Base-by-base conservation (phyloP, 1,140 invertebrate species). In the Drosophila lacteicornis region DNA sequence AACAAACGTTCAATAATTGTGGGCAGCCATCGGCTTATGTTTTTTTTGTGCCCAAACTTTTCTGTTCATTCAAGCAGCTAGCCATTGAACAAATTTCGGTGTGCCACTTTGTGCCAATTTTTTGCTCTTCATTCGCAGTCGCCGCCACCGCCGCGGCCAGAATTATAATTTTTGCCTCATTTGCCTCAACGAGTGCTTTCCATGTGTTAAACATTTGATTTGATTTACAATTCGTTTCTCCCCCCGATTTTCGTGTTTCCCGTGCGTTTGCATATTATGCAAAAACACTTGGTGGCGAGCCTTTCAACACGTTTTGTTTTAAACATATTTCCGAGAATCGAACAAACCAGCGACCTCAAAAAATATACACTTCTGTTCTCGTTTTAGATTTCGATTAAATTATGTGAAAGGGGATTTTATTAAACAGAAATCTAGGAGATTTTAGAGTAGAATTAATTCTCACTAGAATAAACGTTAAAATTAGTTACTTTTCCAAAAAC, bases 141-240 rank as follows among this genome's bases (percentile, higher is more conserved):
- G 15, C n/a, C 12, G 49, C 33, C 25, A 42, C 55, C 46, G 49
- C 33, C 25, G 46, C 55, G 42, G 47, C 22, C 43, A 56, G 50
- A 81, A 82, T 77, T 67, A 81, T 76, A 59, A 62, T 66, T 77
- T 53, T 77, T 68, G 74, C 50, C 58, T 51, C 62, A 63, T 42
- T 58, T 58, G 62, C 60, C 75, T 55, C 38, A 40, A 25, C 36
- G 59, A 60, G 59, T 74, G 46, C 66, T 67, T 67, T 82, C 79
- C 85, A 88, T 88, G 68, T 88, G 85, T 88, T 88, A 81, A 71
- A 68, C 86, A 88, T 88, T 88, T 68, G 58, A 81, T 84, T 79
- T 88, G 74, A 87, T 87, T 87, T 88, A 81, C 67, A 84, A 62
- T 83, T 78, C 67, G 40, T 53, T 66, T 60, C 15, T 17, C 57